Conservation (phyloP, 92 coral and sea anemone species). For the Virgularia gustaviana region DNA sequence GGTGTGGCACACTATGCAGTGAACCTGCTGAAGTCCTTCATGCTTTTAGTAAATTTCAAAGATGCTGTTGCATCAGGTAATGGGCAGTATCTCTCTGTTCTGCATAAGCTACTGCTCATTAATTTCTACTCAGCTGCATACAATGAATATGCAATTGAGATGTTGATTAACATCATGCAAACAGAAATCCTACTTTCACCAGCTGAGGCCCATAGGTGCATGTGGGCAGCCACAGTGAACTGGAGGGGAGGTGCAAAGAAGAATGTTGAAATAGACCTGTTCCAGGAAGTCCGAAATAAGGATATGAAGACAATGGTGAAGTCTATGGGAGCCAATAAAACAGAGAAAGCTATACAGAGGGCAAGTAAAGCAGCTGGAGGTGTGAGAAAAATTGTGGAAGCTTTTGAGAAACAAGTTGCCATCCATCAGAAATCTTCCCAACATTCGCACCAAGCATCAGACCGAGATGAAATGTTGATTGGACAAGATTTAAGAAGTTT, state of each 20-base stretch:
- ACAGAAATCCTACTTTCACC: conserved; percentile 25
- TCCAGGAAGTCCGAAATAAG: conserved; percentile 32
- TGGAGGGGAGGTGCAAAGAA: conserved; percentile 31
- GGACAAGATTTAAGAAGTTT: conserved; percentile 39
- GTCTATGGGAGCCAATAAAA: conserved; percentile 58
- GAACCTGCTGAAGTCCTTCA: conserved; percentile 13
- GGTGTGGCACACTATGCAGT: conserved; percentile 2
- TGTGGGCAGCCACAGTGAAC: conserved; percentile 29
- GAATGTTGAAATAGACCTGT: conserved; percentile 34
- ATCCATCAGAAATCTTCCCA: conserved; percentile 24
- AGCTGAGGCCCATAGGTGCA: conserved; percentile 23
- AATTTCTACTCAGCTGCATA: conserved; percentile 14
- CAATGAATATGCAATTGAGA: conserved; percentile 43
- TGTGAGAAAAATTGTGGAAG: conserved; percentile 44
- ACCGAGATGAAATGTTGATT: conserved; percentile 35
- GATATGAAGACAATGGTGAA: conserved; percentile 34
- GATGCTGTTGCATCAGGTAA: conserved; percentile 24
- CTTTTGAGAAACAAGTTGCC: conserved; percentile 31
- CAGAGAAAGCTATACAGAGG: conserved; percentile 46
- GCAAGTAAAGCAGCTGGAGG: conserved; percentile 48
- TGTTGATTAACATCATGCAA: conserved; percentile 20
- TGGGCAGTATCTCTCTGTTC: background rate
- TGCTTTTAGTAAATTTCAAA: background rate
- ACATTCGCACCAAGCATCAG: conserved; percentile 40
- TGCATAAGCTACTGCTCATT: conserved; percentile 8